Evolutionary conservation across 2,888 invertebrate species (phyloP).

Genomic region (Drosophila fulvimacula): DNA sequence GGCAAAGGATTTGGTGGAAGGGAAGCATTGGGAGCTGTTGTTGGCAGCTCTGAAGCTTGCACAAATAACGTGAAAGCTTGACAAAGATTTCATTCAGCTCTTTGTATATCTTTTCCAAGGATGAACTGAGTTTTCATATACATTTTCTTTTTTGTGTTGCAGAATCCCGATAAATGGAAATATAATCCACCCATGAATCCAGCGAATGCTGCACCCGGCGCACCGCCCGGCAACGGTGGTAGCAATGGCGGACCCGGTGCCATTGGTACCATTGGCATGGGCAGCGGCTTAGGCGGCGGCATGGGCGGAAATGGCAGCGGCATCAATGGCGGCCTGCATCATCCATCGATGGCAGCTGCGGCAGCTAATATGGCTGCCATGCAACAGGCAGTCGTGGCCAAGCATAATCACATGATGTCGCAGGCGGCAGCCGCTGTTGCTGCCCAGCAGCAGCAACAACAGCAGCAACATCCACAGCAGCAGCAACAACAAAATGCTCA

Average conservation of each 20-base stretch:
- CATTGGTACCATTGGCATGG: constrained; percentile 85
- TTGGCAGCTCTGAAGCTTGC: constrained; percentile 11
- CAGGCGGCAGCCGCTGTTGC: constrained; percentile 82
- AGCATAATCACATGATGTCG: constrained; percentile 84
- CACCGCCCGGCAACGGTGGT: constrained; percentile 83
- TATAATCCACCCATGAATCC: constrained; percentile 87
- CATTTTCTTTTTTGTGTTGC: constrained; percentile 81
- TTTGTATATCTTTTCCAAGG: not conserved
- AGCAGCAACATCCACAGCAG: constrained; percentile 85
- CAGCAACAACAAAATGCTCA: constrained; percentile 86
- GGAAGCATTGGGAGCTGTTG: not conserved
- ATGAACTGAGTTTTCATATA: not conserved
- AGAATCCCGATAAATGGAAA: constrained; percentile 95
- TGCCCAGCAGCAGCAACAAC: constrained; percentile 85
- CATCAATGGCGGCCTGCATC: constrained; percentile 82
- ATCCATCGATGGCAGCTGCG: constrained; percentile 81
- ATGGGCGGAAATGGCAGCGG: constrained; percentile 84
- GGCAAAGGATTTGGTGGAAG: not conserved
- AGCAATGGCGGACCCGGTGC: constrained; percentile 84
- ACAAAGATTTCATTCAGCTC: not conserved
- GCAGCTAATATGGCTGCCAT: constrained; percentile 83
- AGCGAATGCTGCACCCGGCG: constrained; percentile 85
- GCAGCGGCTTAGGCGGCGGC: constrained; percentile 72
- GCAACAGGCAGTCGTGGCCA: constrained; percentile 83
- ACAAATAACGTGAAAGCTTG: constrained; percentile 11